A percentile compares a stretch with the other conserved stretches of the same genome.
phyloP scores from a whole-genome alignment of 1,140 invertebrate species.

The Tyrophagus putrescentiae region DNA sequence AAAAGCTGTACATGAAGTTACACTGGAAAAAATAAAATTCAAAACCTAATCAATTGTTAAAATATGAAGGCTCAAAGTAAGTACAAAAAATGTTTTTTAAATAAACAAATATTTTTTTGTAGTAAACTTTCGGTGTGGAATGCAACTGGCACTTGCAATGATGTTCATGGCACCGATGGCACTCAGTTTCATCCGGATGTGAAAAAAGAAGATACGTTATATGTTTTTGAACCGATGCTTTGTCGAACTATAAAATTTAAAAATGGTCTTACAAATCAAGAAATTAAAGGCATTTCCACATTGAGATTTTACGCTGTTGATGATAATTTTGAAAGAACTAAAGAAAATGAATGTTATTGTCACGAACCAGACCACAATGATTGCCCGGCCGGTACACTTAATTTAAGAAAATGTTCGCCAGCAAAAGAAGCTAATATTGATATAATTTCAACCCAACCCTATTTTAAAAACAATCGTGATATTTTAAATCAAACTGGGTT shows the following conservation, averaged over 20 bases:
- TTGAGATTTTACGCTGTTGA: not conserved
- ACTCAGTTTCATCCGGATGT: conserved; percentile 18
- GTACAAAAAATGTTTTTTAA: too few species aligned
- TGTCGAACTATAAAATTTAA: not conserved
- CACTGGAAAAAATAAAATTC: not conserved
- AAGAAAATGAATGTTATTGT: not conserved
- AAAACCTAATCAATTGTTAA: not conserved
- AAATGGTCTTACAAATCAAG: not conserved
- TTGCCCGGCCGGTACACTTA: not conserved
- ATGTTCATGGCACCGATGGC: conserved; percentile 14
- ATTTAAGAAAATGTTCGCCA: not conserved
- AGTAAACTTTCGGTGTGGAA: conserved; percentile 3
- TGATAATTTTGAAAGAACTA: not conserved
- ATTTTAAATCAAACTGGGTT: not conserved
- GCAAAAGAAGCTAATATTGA: not conserved
- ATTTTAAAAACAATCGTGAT: not conserved
- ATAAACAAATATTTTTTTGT: too few species aligned
- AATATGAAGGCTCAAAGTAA: not conserved
- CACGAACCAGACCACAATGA: not conserved
- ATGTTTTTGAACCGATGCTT: not conserved
- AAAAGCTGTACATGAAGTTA: not conserved
- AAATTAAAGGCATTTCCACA: not conserved
- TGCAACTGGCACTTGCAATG: not conserved
- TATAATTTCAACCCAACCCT: not conserved
- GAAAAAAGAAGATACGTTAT: not conserved